These are phyloP conservation scores for Aurelia aurita DNA, from an alignment of 30 jellyfish, hydroid and myxozoan genomes.

Conservation along the genomic window DNA sequence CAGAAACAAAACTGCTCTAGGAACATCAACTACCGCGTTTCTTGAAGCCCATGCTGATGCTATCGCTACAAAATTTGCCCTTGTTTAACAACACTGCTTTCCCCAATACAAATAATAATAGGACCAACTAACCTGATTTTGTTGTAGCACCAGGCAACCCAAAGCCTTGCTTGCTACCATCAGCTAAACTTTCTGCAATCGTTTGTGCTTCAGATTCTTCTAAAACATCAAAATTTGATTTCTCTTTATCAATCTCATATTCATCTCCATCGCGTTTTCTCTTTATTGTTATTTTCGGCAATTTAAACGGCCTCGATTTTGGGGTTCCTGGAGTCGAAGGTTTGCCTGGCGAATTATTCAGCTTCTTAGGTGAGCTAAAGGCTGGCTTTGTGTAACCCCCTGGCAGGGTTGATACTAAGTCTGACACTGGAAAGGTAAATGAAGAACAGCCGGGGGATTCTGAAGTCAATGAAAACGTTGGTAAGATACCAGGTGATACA, in stretches of 20 bases:
- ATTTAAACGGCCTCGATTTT: conserved; percentile 60
- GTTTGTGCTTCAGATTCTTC: conserved; percentile 68
- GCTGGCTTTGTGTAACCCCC: conserved; percentile 63
- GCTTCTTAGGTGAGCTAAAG: conserved; percentile 38
- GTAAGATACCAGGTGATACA: conserved; percentile 76
- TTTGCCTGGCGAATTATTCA: conserved; percentile 35
- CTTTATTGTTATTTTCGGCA: conserved; percentile 79
- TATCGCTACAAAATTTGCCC: too few species aligned
- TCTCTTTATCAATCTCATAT: conserved; percentile 83
- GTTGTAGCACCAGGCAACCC: not conserved
- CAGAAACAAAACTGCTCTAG: too few species aligned
- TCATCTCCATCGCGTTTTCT: conserved; percentile 79
- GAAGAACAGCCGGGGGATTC: conserved; percentile 55
- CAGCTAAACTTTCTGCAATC: conserved; percentile 67
- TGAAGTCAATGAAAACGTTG: conserved; percentile 52
- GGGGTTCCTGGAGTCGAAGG: conserved; percentile 74
- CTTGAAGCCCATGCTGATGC: too few species aligned
- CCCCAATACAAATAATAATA: too few species aligned
- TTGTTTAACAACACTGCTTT: too few species aligned
- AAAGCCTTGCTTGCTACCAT: conserved; percentile 22
- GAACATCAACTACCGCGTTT: too few species aligned
- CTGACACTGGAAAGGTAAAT: conserved; percentile 59
- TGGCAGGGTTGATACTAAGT: conserved; percentile 45
- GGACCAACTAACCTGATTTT: conserved; percentile 11
- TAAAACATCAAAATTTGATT: conserved; percentile 71